phyloP scores from a whole-genome alignment of 2,888 invertebrate species.

The Apodemia zela region DNA sequence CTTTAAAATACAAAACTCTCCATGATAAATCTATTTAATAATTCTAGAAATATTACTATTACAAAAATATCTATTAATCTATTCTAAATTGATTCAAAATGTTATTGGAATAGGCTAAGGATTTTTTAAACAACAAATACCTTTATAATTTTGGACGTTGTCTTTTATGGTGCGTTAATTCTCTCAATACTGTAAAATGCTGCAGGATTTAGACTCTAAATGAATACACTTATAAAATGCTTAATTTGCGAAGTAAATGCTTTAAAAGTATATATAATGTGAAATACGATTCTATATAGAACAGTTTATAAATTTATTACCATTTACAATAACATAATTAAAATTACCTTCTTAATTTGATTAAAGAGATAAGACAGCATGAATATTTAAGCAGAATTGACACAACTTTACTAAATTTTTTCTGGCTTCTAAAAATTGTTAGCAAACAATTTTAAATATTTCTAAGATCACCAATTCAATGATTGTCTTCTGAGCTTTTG shows the following conservation, averaged over 20 bases:
- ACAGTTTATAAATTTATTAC: conserved; percentile 3
- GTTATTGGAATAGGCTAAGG: conserved; percentile 76
- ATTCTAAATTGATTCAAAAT: conserved; percentile 70
- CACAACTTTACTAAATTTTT: neutral
- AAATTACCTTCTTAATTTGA: neutral
- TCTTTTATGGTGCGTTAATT: conserved; percentile 47
- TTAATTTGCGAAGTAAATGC: conserved; percentile 39
- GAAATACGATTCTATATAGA: conserved; percentile 27
- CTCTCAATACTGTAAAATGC: conserved; percentile 47
- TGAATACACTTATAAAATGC: conserved; percentile 44
- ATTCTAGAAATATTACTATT: conserved; percentile 72
- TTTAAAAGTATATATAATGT: conserved; percentile 27
- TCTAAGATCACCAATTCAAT: neutral
- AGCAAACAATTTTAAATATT: neutral
- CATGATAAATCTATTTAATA: conserved; percentile 45
- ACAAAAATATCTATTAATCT: conserved; percentile 77
- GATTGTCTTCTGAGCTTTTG: neutral
- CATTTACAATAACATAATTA: neutral
- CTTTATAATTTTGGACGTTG: conserved; percentile 58
- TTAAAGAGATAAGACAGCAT: neutral
- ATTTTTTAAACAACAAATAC: conserved; percentile 74
- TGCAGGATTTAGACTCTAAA: conserved; percentile 36
- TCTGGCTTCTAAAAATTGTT: neutral
- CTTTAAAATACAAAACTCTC: conserved; percentile 41
- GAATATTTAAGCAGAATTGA: neutral